These are phyloP conservation scores for Globicephala melas DNA, from an alignment of 2,113 vertebrate species.

Conservation along the genomic window DNA sequence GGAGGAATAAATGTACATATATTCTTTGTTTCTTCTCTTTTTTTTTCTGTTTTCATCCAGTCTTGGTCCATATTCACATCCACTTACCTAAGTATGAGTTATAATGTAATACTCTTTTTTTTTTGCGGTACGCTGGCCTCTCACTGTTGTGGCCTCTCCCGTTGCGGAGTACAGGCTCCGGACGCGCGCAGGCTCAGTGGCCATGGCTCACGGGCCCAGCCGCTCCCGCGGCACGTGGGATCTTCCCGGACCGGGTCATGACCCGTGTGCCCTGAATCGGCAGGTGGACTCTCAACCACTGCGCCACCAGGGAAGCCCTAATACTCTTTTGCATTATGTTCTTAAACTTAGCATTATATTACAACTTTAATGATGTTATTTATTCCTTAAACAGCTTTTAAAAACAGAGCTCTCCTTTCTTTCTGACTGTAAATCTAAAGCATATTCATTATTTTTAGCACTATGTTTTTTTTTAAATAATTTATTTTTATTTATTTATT, in stretches of 20 bases:
- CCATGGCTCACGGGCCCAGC: too few relatives aligned
- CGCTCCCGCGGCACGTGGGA: too few relatives aligned
- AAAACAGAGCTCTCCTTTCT: background rate
- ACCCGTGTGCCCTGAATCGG: too few relatives aligned
- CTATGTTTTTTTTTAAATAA: too few relatives aligned
- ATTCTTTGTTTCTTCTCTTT: background rate
- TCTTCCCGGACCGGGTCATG: too few relatives aligned
- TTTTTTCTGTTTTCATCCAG: background rate
- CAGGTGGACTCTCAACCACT: too few relatives aligned
- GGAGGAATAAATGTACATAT: background rate
- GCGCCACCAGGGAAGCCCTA: background rate
- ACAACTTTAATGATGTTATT: slow-evolving; percentile 11
- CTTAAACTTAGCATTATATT: background rate
- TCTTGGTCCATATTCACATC: background rate
- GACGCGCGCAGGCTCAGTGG: too few relatives aligned
- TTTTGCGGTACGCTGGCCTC: too few relatives aligned
- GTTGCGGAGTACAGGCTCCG: too few relatives aligned
- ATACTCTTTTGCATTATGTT: background rate
- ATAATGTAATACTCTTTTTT: background rate
- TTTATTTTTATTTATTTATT: too few relatives aligned
- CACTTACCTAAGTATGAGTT: background rate
- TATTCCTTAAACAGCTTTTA: background rate
- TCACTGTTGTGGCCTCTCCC: too few relatives aligned
- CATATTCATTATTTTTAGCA: background rate
- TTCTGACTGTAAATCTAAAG: background rate